Evolutionary conservation across 2,113 vertebrate species (phyloP), one percentile per base, ranked within the genome.

Genomic region (Ochotona princeps): DNA sequence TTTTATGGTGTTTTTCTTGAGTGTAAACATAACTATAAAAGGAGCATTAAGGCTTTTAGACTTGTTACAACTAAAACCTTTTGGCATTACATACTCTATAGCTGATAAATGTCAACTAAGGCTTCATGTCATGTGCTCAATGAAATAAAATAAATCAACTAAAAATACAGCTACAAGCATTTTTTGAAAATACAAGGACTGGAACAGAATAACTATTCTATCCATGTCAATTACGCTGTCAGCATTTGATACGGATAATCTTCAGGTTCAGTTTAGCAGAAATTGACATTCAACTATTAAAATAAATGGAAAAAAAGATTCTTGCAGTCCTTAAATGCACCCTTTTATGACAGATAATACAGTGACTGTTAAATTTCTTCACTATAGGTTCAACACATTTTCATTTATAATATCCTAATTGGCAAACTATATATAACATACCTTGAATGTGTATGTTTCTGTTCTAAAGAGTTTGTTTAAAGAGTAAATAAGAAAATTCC

Each of bases 111-210:
- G 30, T 84, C 79, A 90, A 49, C 47, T 72, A 21, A 82, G 66
- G 21, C 38, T 89, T 92, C 65, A 65, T 76, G 73, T 25, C 9
- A 67, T 69, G 28, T 88, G 30, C 44, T 92, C 65, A 67, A 47
- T 82, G 72, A 96, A 95, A 83, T 75, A 89, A 73, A 90, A 88
- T 90, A 92, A 92, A 96, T 94, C 30, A 94, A 57, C 20, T 80
- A 20, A 65, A 83, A 78, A 49, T 7, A 32, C 21, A 94, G 35
- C 15, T 32, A 20, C 18, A 70, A 94, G 61, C 51, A 92, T 89
- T 96, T 44, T 82, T 91, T 76, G 65, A 67, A 80, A 87, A 47
- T 92, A 67, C n/a, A 82, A 88, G 87, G 66, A 47, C 93, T 49
- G 93, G 0, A 85, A 63, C 30, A 69, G 0, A 79, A 60, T 76